A percentile compares a stretch with the other conserved stretches of the same genome.
phyloP scores from a whole-genome alignment of 2,888 invertebrate genomes.

The Agriopis leucophaearia region DNA sequence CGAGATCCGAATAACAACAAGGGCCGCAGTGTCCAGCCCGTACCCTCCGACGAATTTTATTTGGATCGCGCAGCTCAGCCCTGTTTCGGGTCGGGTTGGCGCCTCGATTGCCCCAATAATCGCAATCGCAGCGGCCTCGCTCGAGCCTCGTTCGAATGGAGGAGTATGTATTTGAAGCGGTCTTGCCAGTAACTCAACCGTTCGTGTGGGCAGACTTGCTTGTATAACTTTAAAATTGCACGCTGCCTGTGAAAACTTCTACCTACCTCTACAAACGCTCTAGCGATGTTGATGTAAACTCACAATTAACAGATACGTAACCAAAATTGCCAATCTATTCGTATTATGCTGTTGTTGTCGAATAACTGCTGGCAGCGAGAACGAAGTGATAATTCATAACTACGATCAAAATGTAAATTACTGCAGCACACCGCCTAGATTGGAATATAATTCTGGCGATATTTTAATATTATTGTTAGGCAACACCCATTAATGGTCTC shows the following conservation, averaged over 20 bases:
- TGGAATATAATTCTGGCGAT: slow-evolving; percentile 35
- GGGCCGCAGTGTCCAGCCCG: slow-evolving; percentile 80
- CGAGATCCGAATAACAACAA: slow-evolving; percentile 85
- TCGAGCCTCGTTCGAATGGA: slow-evolving; percentile 44
- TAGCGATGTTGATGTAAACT: slow-evolving; percentile 72
- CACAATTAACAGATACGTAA: slow-evolving; percentile 71
- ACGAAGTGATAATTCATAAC: slow-evolving; percentile 35
- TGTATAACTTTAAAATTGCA: slow-evolving; percentile 78
- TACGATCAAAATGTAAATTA: slow-evolving; percentile 44
- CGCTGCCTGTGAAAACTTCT: slow-evolving; percentile 75
- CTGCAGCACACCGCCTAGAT: slow-evolving; percentile 38
- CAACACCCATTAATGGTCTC: slow-evolving; percentile 32
- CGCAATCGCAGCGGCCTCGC: slow-evolving; percentile 70
- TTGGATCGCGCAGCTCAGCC: slow-evolving; percentile 77
- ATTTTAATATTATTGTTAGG: slow-evolving; percentile 33
- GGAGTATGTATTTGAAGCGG: slow-evolving; percentile 43
- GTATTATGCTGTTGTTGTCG: slow-evolving; percentile 57
- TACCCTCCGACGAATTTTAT: slow-evolving; percentile 79
- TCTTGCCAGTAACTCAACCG: slow-evolving; percentile 46
- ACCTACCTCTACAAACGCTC: slow-evolving; percentile 75
- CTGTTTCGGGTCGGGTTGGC: slow-evolving; percentile 56
- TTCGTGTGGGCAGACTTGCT: slow-evolving; percentile 59
- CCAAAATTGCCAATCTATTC: slow-evolving; percentile 73
- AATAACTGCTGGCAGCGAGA: slow-evolving; percentile 38
- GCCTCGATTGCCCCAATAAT: slow-evolving; percentile 80